These are phyloP conservation scores for Scaptomyza parva DNA, from an alignment of 2,888 invertebrate genomes.

Conservation along the genomic window DNA sequence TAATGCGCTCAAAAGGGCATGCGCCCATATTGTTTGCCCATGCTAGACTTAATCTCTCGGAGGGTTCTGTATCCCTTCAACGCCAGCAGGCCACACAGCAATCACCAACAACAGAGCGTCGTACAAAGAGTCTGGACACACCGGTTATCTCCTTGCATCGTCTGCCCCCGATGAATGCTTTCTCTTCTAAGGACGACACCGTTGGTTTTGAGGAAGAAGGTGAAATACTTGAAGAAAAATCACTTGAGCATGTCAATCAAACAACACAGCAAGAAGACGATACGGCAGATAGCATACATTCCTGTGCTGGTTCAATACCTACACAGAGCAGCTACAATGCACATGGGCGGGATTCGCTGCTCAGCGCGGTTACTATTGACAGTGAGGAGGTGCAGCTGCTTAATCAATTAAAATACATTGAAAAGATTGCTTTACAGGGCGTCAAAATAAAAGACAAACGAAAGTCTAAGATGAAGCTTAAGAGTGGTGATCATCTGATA, in stretches of 20 bases:
- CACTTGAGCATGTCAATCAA: slow-evolving; percentile 82
- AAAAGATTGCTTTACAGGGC: slow-evolving; percentile 84
- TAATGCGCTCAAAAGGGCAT: slow-evolving; percentile 89
- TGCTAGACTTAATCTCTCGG: slow-evolving; percentile 92
- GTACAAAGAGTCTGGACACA: slow-evolving; percentile 93
- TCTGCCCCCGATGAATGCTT: slow-evolving; percentile 93
- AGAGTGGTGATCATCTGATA: slow-evolving; percentile 84
- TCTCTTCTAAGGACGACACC: slow-evolving; percentile 95
- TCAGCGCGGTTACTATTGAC: slow-evolving; percentile 86
- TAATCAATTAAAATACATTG: slow-evolving; percentile 86
- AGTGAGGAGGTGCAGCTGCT: slow-evolving; percentile 87
- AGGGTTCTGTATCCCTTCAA: slow-evolving; percentile 91
- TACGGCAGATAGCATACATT: slow-evolving; percentile 85
- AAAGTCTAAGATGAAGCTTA: slow-evolving; percentile 84
- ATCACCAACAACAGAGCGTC: slow-evolving; percentile 90
- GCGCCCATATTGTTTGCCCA: slow-evolving; percentile 92
- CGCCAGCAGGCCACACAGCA: slow-evolving; percentile 91
- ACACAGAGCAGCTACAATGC: slow-evolving; percentile 80
- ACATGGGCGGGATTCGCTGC: slow-evolving; percentile 83
- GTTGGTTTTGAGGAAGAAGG: slow-evolving; percentile 91
- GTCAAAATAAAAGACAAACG: slow-evolving; percentile 85
- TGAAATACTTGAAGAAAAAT: slow-evolving; percentile 87
- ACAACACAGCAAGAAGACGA: slow-evolving; percentile 86
- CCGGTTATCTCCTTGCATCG: slow-evolving; percentile 92
- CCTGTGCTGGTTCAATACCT: slow-evolving; percentile 85